phyloP scores from a whole-genome alignment of 1,140 invertebrate species.

The Phortica variegata region DNA sequence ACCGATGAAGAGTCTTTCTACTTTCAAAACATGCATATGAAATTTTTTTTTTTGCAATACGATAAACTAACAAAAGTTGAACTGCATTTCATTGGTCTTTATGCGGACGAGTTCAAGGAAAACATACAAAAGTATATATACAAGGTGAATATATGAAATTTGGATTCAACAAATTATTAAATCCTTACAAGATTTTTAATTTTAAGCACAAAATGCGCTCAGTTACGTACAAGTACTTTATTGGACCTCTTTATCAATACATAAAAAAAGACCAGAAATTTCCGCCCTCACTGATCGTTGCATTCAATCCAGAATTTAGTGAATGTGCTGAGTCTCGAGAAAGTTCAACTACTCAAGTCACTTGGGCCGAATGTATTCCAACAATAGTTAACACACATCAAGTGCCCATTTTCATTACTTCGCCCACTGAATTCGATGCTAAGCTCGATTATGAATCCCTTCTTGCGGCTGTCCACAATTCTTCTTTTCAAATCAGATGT shows the following conservation, averaged over 20 bases:
- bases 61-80: conserved; percentile 18
- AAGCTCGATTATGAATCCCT: conserved; percentile 15
- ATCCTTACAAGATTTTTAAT: background rate
- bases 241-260: conserved; percentile 6
- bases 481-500: conserved; percentile 4
- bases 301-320: too few relatives aligned
- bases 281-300: too few relatives aligned
- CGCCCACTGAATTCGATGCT: conserved; percentile 5
- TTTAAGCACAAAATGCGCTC: background rate
- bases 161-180: too few relatives aligned
- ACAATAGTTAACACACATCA: conserved; percentile 10
- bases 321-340: too few relatives aligned
- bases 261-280: too few relatives aligned
- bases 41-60: conserved; percentile 33
- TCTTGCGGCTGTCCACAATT: background rate
- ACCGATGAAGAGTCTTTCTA: conserved; percentile 19
- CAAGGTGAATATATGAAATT: too few relatives aligned
- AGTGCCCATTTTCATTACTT: conserved; percentile 31
- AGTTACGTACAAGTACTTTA: background rate
- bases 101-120: too few relatives aligned
- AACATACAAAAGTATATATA: too few relatives aligned
- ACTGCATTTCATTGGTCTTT: conserved; percentile 36
- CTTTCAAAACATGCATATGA: conserved; percentile 31
- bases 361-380: too few relatives aligned
- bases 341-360: too few relatives aligned